A percentile compares a stretch with the other conserved stretches of the same genome.
These are phyloP conservation scores for Mastigias papua DNA, from an alignment of 30 jellyfish, hydroid and myxozoan species.

Conservation along the genomic window DNA sequence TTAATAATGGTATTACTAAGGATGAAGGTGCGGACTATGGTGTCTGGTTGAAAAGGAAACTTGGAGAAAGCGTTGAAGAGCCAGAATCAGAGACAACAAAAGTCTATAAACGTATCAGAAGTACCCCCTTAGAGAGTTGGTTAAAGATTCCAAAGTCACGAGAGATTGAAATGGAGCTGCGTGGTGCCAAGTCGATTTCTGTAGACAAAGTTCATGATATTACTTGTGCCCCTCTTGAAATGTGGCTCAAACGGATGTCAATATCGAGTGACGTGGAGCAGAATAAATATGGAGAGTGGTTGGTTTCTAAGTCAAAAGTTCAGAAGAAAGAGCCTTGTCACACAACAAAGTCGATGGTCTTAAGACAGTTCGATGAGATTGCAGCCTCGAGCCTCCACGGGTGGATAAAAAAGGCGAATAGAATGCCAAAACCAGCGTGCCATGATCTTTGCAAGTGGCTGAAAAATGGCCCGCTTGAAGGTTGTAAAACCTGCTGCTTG, in stretches of 20 bases:
- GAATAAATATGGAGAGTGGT: neutral
- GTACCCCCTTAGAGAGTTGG: slow-evolving; percentile 36
- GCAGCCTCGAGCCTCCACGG: slow-evolving; percentile 5
- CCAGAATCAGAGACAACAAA: slow-evolving; percentile 14
- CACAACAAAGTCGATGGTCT: neutral
- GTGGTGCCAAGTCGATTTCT: neutral
- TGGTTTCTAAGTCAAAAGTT: neutral
- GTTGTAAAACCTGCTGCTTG: slow-evolving; percentile 14
- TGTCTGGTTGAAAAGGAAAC: slow-evolving; percentile 51
- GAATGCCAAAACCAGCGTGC: neutral
- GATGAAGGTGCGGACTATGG: neutral
- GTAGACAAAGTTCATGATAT: neutral
- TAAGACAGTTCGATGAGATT: slow-evolving; percentile 40
- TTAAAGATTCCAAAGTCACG: neutral
- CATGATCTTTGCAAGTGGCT: slow-evolving; percentile 51
- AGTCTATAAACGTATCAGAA: slow-evolving; percentile 7
- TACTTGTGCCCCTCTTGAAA: neutral
- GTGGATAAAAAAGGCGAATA: slow-evolving; percentile 13
- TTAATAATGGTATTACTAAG: neutral
- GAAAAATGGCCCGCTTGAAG: slow-evolving; percentile 3
- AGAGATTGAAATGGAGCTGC: neutral
- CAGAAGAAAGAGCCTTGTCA: neutral
- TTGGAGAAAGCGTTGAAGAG: neutral
- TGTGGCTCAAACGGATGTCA: neutral
- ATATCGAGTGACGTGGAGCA: neutral